Base-by-base conservation (phyloP, 1,140 invertebrate genomes). In the Chrysopa pallens region DNA sequence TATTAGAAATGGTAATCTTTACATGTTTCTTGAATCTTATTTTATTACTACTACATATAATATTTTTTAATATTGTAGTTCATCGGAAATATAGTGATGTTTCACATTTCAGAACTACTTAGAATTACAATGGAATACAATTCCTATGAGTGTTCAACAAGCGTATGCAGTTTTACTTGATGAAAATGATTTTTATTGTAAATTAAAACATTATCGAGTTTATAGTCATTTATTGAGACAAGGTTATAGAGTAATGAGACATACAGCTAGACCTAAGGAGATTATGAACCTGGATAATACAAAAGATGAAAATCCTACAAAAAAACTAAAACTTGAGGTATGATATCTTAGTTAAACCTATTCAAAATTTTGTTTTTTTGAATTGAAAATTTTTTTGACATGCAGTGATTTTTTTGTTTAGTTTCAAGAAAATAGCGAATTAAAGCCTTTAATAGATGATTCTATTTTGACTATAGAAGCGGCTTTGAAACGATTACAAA, bases 1-100 rank as follows among this genome's bases (percentile, higher is more conserved):
- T 62, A 29, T 14, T 62, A 36, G 58, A 62, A 54, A 53, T 46
- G 0, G 59, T 58, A 52, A 51, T 23, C 5, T 23, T 3, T 23
- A 3, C 17, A 23, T 5, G 17, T 23, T 23, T 23, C 17, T 3
- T 23, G 17, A 23, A 23, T 23, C 17, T 23, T 5, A 23, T 5
- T 23, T 23, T 23, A n/a, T 23, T 23, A 23, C 17, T 2, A 23
- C 5, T 23, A 23, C 17, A 5, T 23, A 5, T 23, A 23, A 23
- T 23, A 23, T 27, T 4, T 38, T 27, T 36, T 44, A 28, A 1
- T 38, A 27, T 27, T 29, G 13, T 6, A 17, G 7, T 13, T 35
- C 13, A 39, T 44, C 9, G 23, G 17, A 9, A 31, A 40, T 41
- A 29, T 41, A 44, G 28, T 42, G 38, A 39, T 39, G 1, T 39